Percentiles rank a stretch among this genome's conserved stretches.
phyloP scores from a whole-genome alignment of 2,113 vertebrate species.

The Formicarius rufipectus region DNA sequence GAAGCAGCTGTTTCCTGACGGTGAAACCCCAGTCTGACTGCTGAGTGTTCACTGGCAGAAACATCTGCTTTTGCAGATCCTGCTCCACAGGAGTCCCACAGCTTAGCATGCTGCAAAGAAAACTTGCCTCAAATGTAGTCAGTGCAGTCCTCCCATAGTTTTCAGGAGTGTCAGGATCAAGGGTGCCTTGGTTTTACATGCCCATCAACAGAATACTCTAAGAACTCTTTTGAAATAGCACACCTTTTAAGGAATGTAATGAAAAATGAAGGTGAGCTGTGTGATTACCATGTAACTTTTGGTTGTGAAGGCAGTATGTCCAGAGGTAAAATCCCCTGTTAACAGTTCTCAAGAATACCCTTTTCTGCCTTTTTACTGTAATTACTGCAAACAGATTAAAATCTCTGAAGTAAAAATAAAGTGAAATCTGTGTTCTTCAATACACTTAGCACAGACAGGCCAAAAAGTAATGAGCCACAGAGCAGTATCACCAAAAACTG shows the following conservation, averaged over 20 bases:
- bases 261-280: not conserved
- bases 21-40: not conserved
- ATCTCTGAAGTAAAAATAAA: not conserved
- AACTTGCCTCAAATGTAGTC: not conserved
- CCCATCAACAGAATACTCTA: not conserved
- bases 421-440: not conserved
- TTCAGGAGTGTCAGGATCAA: not conserved
- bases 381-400: not conserved
- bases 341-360: not conserved
- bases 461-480: not conserved
- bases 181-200: not conserved
- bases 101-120: not conserved
- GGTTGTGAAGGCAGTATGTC: not conserved
- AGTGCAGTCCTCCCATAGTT: not conserved
- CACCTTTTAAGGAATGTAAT: not conserved
- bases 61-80: not conserved
- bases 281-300: not conserved
- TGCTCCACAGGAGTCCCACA: not conserved
- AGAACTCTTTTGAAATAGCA: not conserved
- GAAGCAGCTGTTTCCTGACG: not conserved
- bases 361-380: not conserved
- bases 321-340: not conserved
- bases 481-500: not conserved
- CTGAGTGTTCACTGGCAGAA: accelerated
- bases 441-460: not conserved